phyloP scores from a whole-genome alignment of 2,113 vertebrate species.

The Lates calcarifer region DNA sequence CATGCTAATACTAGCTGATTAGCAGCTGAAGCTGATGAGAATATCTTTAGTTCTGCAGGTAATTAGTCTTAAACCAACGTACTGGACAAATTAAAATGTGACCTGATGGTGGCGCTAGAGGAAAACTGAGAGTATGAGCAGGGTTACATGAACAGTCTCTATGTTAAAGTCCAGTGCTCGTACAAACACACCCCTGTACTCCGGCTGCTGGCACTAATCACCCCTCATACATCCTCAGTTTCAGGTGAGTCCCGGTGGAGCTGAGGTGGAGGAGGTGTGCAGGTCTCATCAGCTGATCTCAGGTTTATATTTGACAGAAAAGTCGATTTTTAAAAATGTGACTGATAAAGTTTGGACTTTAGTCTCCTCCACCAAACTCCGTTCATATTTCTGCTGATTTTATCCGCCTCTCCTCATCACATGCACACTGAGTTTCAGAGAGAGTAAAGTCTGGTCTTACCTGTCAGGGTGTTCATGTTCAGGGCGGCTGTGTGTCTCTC shows the following conservation, averaged over 20 bases:
- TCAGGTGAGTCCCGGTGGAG: neutral
- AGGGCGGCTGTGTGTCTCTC: constrained; percentile 30
- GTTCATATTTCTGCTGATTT: neutral
- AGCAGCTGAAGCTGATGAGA: no score
- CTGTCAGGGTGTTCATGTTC: constrained; percentile 60
- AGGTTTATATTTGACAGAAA: neutral
- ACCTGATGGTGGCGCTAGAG: no score
- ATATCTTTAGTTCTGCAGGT: no score
- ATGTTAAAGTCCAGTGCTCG: no score
- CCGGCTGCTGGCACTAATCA: neutral
- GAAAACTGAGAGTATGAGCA: no score
- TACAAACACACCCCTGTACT: neutral
- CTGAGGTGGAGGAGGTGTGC: neutral
- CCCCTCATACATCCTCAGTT: neutral
- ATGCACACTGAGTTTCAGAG: no score
- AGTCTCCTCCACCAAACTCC: neutral
- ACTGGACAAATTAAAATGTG: no score
- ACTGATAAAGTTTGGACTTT: no score
- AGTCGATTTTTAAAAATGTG: neutral
- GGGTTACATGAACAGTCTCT: no score
- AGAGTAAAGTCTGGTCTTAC: constrained; percentile 6
- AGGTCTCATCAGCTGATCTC: neutral
- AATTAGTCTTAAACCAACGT: no score
- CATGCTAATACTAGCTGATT: neutral
- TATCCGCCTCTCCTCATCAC: neutral